Percentiles rank a stretch among this genome's conserved stretches.
phyloP scores from a whole-genome alignment of 2,797 vertebrate species.

The Aldrovandia affinis region DNA sequence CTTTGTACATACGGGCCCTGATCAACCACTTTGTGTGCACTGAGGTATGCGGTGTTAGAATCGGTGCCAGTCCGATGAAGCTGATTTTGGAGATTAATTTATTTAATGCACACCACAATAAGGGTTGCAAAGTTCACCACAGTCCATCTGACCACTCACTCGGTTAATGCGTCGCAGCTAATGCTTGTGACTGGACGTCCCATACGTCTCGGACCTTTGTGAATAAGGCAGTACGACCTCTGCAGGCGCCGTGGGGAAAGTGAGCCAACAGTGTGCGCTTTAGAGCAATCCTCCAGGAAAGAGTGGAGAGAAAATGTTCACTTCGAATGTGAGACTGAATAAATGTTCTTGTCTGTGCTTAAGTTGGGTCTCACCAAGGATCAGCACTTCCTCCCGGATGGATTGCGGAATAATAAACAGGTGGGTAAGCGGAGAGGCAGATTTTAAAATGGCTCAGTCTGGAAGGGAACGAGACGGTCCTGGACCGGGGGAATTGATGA shows the following conservation, averaged over 20 bases:
- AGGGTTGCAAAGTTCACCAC: not conserved
- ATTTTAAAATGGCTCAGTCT: conserved; percentile 60
- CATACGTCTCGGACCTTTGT: not conserved
- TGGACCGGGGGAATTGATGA: conserved; percentile 75
- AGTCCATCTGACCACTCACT: not conserved
- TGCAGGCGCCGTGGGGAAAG: not conserved
- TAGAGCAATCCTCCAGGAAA: conserved; percentile 4
- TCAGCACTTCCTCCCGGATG: conserved; percentile 18
- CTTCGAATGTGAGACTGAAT: conserved; percentile 19
- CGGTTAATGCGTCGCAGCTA: not conserved
- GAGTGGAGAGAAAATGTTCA: conserved; percentile 11
- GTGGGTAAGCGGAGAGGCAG: conserved; percentile 18
- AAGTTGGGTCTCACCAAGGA: conserved; percentile 20
- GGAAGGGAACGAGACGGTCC: conserved; percentile 73
- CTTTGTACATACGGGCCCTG: too few species aligned
- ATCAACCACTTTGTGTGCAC: too few species aligned
- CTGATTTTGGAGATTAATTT: too few species aligned
- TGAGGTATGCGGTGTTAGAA: not conserved
- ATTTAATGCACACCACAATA: not conserved
- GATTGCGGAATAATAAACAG: conserved; percentile 22
- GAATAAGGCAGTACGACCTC: not conserved
- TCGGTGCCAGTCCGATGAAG: too few species aligned
- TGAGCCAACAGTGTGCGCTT: not conserved
- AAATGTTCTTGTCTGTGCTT: conserved; percentile 19
- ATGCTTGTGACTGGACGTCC: not conserved